phyloP scores from a whole-genome alignment of 2,113 vertebrate genomes.

The Antigone vipio region DNA sequence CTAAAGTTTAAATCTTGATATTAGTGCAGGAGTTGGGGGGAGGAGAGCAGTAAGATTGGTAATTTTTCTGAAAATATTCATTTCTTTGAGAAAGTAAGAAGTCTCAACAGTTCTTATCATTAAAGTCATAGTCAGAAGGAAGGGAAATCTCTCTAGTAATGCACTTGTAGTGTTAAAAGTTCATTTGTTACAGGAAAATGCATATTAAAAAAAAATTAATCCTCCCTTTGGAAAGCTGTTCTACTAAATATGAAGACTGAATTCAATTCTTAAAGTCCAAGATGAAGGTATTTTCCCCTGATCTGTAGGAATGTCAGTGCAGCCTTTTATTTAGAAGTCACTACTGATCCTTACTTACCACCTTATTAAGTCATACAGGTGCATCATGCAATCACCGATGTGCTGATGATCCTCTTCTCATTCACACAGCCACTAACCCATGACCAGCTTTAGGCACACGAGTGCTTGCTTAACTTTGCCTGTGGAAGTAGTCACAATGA shows the following conservation, averaged over 20 bases:
- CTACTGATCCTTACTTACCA: neutral
- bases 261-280: neutral
- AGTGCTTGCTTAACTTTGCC: neutral
- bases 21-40: neutral
- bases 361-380: neutral
- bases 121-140: neutral
- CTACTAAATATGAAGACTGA: neutral
- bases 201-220: neutral
- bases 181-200: neutral
- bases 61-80: neutral
- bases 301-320: neutral
- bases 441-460: neutral
- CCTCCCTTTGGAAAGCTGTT: neutral
- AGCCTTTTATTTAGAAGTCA: neutral
- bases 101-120: neutral
- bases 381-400: neutral
- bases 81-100: neutral
- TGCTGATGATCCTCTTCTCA: neutral
- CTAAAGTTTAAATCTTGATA: neutral
- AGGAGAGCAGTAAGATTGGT: neutral
- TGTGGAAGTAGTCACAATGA: neutral
- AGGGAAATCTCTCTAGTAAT: neutral
- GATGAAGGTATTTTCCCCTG: neutral
- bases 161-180: neutral
- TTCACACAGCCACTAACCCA: neutral